Base-by-base conservation (phyloP, 1,140 invertebrate genomes). In the Gryon sp. region DNA sequence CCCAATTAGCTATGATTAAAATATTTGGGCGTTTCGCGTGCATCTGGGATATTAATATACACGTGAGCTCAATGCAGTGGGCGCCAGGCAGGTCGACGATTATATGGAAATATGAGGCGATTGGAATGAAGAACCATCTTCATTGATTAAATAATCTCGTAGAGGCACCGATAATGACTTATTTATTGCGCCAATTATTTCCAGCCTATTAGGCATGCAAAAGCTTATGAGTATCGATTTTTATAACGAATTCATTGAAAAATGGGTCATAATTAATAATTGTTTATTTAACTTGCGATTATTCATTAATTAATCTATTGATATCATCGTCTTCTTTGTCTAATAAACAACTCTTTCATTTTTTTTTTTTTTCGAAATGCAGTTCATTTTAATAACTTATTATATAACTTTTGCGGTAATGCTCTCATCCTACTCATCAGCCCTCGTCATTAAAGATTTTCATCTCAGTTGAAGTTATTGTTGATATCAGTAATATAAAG, bases 1-100 rank as follows among this genome's bases (percentile, higher is more conserved):
- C 72, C 75, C 85, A 87, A 89, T 89, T 89, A 88, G 87, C 86
- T 78, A 87, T 87, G 84, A 89, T 89, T 89, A 89, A 89, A 89
- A 89, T 88, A 88, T 88, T 88, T 88, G 77, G 86, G 86, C 81
- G 82, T 86, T 85, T 87, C 76, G 85, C 84, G 86, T 88, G 86
- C 84, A 87, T 84, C 80, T 84, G 75, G 82, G 85, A 83, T 88
- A 88, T 88, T 87, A 88, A 88, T 88, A 87, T 84, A 85, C 80
- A 82, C 82, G 81, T 85, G 80, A 80, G 75, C 50, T 76, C 62
- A 72, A 62, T 66, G 65, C 24, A 72, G 55, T 45, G 57, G 76
- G 57, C 73, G 59, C 57, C 69, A 62, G 75, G 62, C 78, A 76
- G 78, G 76, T 81, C 74, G 82, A 79, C 84, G 82, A 84, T 87